Base-by-base conservation (phyloP, 2,797 vertebrate genomes). In the Myotis daubentonii region DNA sequence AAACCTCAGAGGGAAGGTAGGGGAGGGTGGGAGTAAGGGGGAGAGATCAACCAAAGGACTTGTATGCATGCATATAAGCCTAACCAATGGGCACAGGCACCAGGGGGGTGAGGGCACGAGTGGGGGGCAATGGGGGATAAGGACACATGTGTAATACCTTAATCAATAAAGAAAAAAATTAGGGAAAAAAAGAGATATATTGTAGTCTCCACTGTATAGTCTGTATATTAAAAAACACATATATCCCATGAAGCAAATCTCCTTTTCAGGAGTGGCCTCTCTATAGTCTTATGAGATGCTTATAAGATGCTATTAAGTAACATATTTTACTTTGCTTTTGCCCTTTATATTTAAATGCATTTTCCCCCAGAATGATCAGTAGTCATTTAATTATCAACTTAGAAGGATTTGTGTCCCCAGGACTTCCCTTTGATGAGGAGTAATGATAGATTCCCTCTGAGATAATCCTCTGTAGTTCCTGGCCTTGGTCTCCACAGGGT, bases 291-390 rank as follows among this genome's bases (percentile, higher is more conserved):
- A 89, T 38, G 38, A 49, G 20, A 49, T 49, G 72, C 51, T 89
- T 80, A 89, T 71, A 70, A 55, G 22, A 62, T 71, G 1, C 36
- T 92, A 66, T n/a, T 79, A 36, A 87, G 55, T 81, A 92, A 92
- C 87, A 33, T 78, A 83, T 68, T 95, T 92, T 78, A 20, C 20
- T 91, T 95, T 93, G 10, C 16, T 70, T 55, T 93, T 89, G 7
- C 2, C 75, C 70, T 79, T 87, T 57, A 33, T 53, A 44, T 60
- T 79, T 62, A 19, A 87, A 70, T 68, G 2, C 66, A 60, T 68
- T 30, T 75, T 6, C 22, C 25, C n/a, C 44, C 13, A 72, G 57
- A 78, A 23, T 71, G 44, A 57, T 76, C n/a, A 11, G 17, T 86
- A 83, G 38, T 80, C 65, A 93, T 78, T 66, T 85, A 86, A 53